Base-by-base conservation (phyloP, 37 sponge, comb jelly and placozoan species). In the Ianthella basta region DNA sequence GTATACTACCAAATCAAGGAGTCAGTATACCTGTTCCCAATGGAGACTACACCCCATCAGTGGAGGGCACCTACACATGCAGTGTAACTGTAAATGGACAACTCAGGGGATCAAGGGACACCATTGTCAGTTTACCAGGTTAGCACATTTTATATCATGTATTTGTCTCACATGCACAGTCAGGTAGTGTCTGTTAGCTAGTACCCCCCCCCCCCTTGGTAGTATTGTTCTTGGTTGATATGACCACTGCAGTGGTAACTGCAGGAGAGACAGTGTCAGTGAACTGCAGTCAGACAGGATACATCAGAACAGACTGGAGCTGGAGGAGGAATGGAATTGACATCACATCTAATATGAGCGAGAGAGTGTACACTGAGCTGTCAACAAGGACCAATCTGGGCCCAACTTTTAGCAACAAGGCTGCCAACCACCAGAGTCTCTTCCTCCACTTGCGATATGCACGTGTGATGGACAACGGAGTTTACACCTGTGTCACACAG, bases 221-320 rank as follows among this genome's bases (percentile, higher is more conserved):
- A 69, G 70, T 69, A 6, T 6, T 69, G 70, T 30, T 69, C 34
- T 32, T 13, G 6, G 34, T 69, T 33, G 27, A 69, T 30, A 30
- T 3, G 34, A 69, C 70, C 19, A 30, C 29, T 18, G 29, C 12
- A 13, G 35, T 34, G 33, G 70, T 78, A 15, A 30, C 2, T 1
- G 33, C 34, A 18, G 70, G 70, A 69, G 70, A 30, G 70, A 2
- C 27, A 34, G 34, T 69, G 34, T 16, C 35, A 18, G 70, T 69
- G 32, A 69, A 69, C 34, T 69, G 70, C 70, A 69, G 70, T 30
- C 70, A 69, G 34, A 69, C 70, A 34, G 70, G 70, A 0, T 69
- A 69, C 70, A 16, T 69, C 70, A 69, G 70, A 69, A 69, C 70
- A 34, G 35, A n/a, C 6, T 69, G 70, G 70, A 69, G 34, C 33